Evolutionary conservation across 2,797 vertebrate genomes (phyloP), one percentile per base, ranked within the genome.

Genomic region (Myioborus melanocephalus): DNA sequence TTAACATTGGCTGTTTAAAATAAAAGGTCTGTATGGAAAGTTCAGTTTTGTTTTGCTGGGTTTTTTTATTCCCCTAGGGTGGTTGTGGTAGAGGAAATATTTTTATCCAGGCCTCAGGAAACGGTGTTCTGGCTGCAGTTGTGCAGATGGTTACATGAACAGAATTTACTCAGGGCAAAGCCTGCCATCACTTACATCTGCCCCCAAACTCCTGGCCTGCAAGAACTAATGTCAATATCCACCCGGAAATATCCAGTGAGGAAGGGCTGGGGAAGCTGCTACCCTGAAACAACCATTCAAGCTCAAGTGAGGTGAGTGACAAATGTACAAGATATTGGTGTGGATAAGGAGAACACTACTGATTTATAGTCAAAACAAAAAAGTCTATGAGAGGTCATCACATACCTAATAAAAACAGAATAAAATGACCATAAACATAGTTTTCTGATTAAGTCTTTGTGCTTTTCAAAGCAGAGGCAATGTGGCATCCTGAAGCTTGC

Each of bases 91-190:
- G 94, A 96, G 94, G 95, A 97, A 98, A 97, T 96, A 94, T 96
- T 97, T 98, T 96, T 86, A 97, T 98, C 92, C 96, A 95, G 95
- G 94, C 97, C 97, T 98, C 97, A 97, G 98, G 98, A 98, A 98
- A 97, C 30, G 1, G 97, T 56, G 97, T 98, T 98, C 97, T 98
- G 98, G 96, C 96, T 97, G 96, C 96, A 72, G 73, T 10, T 49
- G 44, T 73, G 60, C 0, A 7, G 93, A 90, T 75, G 81, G 92
- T 84, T 92, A 83, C 61, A 34, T 55, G 82, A 95, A 89, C 30
- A 89, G 73, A 85, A 85, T 95, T 95, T 53, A 61, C 60, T 57
- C 6, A 52, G 78, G 72, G 56, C 59, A 59, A 89, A 44, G 41
- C 43, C 68, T 53, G 14, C 94, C 83, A 71, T 87, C 60, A 15